A percentile compares a stretch with the other conserved stretches of the same genome.
phyloP scores from a whole-genome alignment of 2,113 vertebrate genomes.

The Dipodomys stephensi region DNA sequence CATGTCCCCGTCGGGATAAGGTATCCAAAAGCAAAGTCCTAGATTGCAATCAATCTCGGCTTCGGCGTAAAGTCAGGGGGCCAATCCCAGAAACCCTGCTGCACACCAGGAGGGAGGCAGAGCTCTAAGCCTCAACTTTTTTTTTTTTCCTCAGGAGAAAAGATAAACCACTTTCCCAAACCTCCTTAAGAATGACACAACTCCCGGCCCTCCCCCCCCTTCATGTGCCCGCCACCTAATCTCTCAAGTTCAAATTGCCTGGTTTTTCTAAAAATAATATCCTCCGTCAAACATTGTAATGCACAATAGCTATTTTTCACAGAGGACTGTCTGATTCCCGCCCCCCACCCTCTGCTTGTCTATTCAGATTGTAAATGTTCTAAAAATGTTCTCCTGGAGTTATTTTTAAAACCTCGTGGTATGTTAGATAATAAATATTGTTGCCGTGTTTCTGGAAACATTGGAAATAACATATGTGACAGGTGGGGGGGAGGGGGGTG shows the following conservation, averaged over 20 bases:
- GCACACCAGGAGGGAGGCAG: conserved; percentile 64
- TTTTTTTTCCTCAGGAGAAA: conserved; percentile 68
- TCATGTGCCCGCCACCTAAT: background rate
- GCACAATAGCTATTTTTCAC: conserved; percentile 68
- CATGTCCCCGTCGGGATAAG: conserved; percentile 82
- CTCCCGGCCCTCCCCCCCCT: background rate
- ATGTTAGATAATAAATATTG: conserved; percentile 78
- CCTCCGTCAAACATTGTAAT: conserved; percentile 62
- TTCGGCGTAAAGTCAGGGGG: conserved; percentile 78
- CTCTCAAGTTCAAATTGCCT: conserved; percentile 68
- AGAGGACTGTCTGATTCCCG: conserved; percentile 66
- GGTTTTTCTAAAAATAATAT: conserved; percentile 73
- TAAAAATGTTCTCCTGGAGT: conserved; percentile 71
- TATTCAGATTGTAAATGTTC: conserved; percentile 70
- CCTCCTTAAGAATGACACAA: conserved; percentile 1
- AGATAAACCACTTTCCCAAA: conserved; percentile 56
- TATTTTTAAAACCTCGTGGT: conserved; percentile 75
- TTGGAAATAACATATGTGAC: conserved; percentile 70
- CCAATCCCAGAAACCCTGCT: conserved; percentile 76
- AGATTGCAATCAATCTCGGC: conserved; percentile 83
- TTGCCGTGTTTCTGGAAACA: conserved; percentile 73
- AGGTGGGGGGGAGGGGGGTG: conserved; percentile 66
- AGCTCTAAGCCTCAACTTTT: conserved; percentile 71
- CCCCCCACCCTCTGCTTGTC: conserved; percentile 31
- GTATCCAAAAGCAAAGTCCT: conserved; percentile 85